Base-by-base conservation (phyloP, 2,888 invertebrate genomes). In the Drosophila borborema region DNA sequence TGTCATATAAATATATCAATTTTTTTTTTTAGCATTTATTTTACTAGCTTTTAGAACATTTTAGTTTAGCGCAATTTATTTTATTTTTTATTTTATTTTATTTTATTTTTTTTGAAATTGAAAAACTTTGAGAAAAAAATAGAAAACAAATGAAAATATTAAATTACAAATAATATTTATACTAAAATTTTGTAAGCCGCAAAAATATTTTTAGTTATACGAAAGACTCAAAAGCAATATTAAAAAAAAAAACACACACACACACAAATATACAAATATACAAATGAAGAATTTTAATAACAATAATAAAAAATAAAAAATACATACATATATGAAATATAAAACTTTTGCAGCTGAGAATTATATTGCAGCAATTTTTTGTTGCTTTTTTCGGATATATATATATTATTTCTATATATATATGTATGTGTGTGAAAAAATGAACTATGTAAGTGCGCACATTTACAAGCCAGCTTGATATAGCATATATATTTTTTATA, bases 221-320 rank as follows among this genome's bases (percentile, higher is more conserved):
- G 82, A 81, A 91, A 91, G 91, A 90, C 90, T 90, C 90, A 90
- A 90, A 90, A 91, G 91, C 90, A 91, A 90, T 89, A 80, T 82
- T 73, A 72, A 65, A 70, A 49, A 8, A 31, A 59, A 38, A 28
- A n/a, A n/a, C n/a, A 14, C 16, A 28, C n/a, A 59, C 28, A 46
- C 23, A 28, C 28, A 40, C 62, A 67, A 56, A 1, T 20, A 43
- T 9, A 14, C 16, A 10, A 55, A 41, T 9, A 49, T 31, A 7
- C 49, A 46, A 49, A 55, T 51, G 38, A 55, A 56, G 45, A 64
- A 61, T 38, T 72, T 54, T 59, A 45, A 20, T 23, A 36, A 34
- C 14, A 45, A 56, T 14, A 45, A 18, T 14, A 45, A 18, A 9
- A 43, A 60, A 55, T 73, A 71, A 2, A 9, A 64, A 54, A 20